phyloP scores from a whole-genome alignment of 2,113 vertebrate species.

The Apodemus speciosus region DNA sequence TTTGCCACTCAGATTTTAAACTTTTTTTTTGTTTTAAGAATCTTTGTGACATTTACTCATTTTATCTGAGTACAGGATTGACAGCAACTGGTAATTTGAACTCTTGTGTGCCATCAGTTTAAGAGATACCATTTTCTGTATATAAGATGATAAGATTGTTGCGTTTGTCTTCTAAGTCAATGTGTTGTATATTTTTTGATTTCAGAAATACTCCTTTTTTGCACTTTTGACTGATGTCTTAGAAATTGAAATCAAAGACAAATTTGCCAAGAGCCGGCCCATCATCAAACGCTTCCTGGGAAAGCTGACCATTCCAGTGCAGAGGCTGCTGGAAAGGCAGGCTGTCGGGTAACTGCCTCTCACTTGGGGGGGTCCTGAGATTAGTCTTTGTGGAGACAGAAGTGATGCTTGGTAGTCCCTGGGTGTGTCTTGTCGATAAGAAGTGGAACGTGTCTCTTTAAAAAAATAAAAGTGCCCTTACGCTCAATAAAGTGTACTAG shows the following conservation, averaged over 20 bases:
- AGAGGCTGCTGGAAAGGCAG: constrained; percentile 95
- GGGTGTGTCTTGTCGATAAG: background rate
- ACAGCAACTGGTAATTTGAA: background rate
- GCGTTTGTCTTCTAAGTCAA: constrained; percentile 58
- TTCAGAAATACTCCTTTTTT: constrained; percentile 98
- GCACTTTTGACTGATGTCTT: constrained; percentile 98
- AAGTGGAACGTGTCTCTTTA: background rate
- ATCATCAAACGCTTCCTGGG: constrained; percentile 99
- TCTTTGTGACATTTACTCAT: background rate
- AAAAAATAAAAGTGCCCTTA: background rate
- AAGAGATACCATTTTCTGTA: background rate
- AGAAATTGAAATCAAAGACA: constrained; percentile 99
- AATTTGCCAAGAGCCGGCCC: constrained; percentile 98
- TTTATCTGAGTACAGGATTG: background rate
- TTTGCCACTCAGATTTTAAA: background rate
- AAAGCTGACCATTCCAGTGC: constrained; percentile 96
- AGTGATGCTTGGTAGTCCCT: background rate
- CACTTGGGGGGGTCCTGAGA: background rate
- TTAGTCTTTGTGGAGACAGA: background rate
- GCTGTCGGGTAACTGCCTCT: constrained; percentile 90
- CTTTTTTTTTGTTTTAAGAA: background rate
- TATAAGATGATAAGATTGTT: background rate
- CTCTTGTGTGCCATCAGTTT: background rate
- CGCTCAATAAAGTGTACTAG: background rate
- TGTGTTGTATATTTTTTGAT: constrained; percentile 74